Evolutionary conservation across 2,888 invertebrate genomes (phyloP).

Genomic region (Phasia obesa): DNA sequence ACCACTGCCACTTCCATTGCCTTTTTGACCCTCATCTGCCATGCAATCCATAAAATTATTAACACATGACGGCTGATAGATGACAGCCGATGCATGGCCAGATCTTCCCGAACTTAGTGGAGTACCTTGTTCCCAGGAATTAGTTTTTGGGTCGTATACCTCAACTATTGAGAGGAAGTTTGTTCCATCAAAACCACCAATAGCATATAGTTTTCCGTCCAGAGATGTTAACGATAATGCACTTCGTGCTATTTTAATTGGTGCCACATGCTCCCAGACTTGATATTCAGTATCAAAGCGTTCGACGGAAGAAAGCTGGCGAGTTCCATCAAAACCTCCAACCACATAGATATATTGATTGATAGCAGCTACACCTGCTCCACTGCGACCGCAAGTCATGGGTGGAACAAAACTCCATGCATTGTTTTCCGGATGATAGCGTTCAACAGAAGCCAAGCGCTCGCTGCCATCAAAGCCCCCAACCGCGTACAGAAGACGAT

Average conservation of each 20-base stretch:
- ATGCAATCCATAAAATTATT: slow-evolving; percentile 80
- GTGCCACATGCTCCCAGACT: slow-evolving; percentile 89
- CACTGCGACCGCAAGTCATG: slow-evolving; percentile 91
- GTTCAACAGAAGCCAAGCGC: slow-evolving; percentile 91
- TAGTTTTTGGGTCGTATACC: slow-evolving; percentile 90
- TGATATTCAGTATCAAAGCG: slow-evolving; percentile 92
- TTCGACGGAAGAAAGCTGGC: slow-evolving; percentile 92
- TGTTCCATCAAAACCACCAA: slow-evolving; percentile 95
- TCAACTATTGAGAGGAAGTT: slow-evolving; percentile 93
- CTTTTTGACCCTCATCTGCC: slow-evolving; percentile 73
- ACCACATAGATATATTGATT: slow-evolving; percentile 95
- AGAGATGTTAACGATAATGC: slow-evolving; percentile 94
- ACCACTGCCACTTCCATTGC: slow-evolving; percentile 54
- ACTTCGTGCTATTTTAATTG: slow-evolving; percentile 91
- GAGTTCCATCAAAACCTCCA: slow-evolving; percentile 95
- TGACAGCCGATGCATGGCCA: slow-evolving; percentile 95
- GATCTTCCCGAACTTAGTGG: slow-evolving; percentile 93
- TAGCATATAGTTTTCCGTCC: slow-evolving; percentile 93
- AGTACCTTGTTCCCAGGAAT: slow-evolving; percentile 90
- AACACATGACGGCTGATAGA: slow-evolving; percentile 88
- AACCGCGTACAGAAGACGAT: slow-evolving; percentile 91
- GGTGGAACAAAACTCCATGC: slow-evolving; percentile 92
- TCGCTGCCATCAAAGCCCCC: slow-evolving; percentile 94
- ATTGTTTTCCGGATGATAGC: slow-evolving; percentile 96
- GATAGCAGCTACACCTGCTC: slow-evolving; percentile 93